A percentile compares a stretch with the other conserved stretches of the same genome.
Evolutionary conservation across 2,888 invertebrate genomes (phyloP).

Genomic region (Ophion ventricosus): DNA sequence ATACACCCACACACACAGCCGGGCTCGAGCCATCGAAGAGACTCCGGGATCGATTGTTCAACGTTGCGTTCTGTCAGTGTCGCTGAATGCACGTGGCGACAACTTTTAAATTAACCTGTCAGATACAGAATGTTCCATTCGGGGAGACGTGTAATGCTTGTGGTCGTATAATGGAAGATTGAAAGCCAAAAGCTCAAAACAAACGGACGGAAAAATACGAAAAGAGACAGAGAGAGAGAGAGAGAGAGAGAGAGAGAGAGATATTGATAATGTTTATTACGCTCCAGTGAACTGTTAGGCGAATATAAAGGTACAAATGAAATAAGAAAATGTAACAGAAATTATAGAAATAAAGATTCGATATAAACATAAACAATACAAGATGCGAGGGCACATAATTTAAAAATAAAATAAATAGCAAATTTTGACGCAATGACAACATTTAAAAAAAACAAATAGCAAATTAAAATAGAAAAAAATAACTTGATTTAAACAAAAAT

Average conservation of each 20-base stretch:
- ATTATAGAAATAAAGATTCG: not conserved
- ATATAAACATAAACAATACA: not conserved
- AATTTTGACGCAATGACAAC: too few relatives aligned
- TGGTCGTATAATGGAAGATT: not conserved
- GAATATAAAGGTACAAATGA: not conserved
- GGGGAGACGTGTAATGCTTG: not conserved
- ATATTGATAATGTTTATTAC: not conserved
- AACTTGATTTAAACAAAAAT: too few relatives aligned
- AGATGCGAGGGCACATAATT: too few relatives aligned
- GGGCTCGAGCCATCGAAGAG: not conserved
- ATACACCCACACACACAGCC: not conserved
- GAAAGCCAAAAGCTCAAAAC: not conserved
- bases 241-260: not conserved
- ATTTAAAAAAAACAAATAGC: too few relatives aligned
- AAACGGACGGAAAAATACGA: not conserved
- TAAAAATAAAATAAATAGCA: too few relatives aligned
- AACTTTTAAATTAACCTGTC: conserved; percentile 52
- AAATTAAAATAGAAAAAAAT: too few relatives aligned
- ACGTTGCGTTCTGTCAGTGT: conserved; percentile 20
- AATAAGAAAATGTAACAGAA: not conserved
- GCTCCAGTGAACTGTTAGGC: not conserved
- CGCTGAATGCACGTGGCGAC: conserved; percentile 42
- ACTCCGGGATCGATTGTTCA: conserved; percentile 41
- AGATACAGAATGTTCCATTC: conserved; percentile 7
- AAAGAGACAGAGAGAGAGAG: not conserved